Base-by-base conservation (phyloP, 2,797 vertebrate genomes). In the Pelobates cultripes region DNA sequence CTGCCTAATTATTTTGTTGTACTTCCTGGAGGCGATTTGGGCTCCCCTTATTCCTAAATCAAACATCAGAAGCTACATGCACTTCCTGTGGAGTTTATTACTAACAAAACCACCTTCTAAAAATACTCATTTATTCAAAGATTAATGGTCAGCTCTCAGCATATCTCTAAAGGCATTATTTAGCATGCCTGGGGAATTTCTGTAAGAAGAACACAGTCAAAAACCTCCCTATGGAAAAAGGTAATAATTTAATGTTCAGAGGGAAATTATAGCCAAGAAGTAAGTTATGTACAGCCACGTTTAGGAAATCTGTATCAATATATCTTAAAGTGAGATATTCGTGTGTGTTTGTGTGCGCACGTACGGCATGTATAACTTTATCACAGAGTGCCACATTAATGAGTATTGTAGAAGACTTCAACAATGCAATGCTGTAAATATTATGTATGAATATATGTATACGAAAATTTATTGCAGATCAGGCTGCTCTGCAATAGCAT, bases 1-100 rank as follows among this genome's bases (percentile, higher is more conserved):
- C 85, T 87, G 82, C 73, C 53, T 83, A 77, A 81, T 0, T 6
- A 44, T 70, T 81, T 85, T 81, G 77, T 41, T 43, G 44, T 0
- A 84, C 3, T 84, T 82, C 61, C 44, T 79, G 67, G 60, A 10
- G 70, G 7, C 4, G 2, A 60, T 53, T 10, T 0, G 4, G 73
- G 2, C 5, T 42, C 61, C 79, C 42, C 75, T 53, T 60, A 75
- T 44, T 0, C 60, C 51, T 69, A 79, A 84, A 73, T 15, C 70
- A 78, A 44, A 69, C 75, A 82, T n/a, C 63, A 69, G 63, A 69
- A 63, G 73, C 41, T 66, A 69, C n/a, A 66, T 57, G 63, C 15
- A 66, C 15, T 28, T 70, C 69, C 64, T 66, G 51, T 78, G 75
- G 70, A 69, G 47, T 45, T 14, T 70, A 53, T 61, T 47, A 57